Base-by-base conservation (phyloP, 2,888 invertebrate genomes). In the Ctena decussata region DNA sequence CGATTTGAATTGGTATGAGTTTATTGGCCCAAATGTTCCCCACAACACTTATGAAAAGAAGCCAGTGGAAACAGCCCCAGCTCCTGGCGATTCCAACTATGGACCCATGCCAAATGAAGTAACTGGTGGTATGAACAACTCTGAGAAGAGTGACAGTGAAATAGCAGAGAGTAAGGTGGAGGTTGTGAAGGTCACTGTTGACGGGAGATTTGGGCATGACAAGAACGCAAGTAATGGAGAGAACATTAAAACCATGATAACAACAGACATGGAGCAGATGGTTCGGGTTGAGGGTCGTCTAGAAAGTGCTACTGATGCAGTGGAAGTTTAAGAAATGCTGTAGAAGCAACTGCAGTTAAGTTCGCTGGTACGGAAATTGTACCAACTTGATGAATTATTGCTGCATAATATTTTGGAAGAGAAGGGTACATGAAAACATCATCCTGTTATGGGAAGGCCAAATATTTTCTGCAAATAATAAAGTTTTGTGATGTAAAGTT, bases 1-100 rank as follows among this genome's bases (percentile, higher is more conserved):
- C 77, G 93, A 93, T 49, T 80, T 88, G 49, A 90, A 83, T 39
- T 89, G 87, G 87, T 87, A 91, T 70, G 88, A 89, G 60, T 86
- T 89, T 12, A 89, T 89, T 60, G 91, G 91, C 12, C 91, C 91
- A 0, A 80, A 81, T 72, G 77, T 89, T 72, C 91, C 91, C 0
- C 77, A 85, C 72, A 86, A 85, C 35, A 85, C 84, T 44, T 80
- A 73, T 15, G 90, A 90, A 24, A 79, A 82, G 27, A 85, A 65
- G 35, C 18, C 32, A 35, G 35, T 6, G 11, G 39, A n/a, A 72
- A 3, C 37, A 12, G 24, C 72, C 3, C 30, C 30, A 0, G 6
- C 41, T 8, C 2, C 24, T 24, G 72, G 44, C 8, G 24, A 6
- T 18, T 46, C 18, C 69, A 57, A 44, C 77, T 70, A 41, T 46